These are phyloP conservation scores for Telmatherina bonti DNA, from an alignment of 2,797 vertebrate genomes.

Conservation along the genomic window DNA sequence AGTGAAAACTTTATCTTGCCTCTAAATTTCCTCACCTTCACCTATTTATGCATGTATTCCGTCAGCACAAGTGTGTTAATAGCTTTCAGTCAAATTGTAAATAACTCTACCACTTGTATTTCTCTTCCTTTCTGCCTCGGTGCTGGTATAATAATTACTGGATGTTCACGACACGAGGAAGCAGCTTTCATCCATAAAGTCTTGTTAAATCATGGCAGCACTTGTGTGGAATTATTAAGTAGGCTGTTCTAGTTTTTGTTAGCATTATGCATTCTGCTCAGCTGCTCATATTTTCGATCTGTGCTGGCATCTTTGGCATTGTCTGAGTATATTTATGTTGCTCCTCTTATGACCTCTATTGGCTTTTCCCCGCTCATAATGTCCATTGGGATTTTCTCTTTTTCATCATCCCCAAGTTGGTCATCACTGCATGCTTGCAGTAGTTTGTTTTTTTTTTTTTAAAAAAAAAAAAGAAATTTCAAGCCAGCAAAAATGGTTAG, in stretches of 20 bases:
- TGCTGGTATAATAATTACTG: constrained; percentile 44
- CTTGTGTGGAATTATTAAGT: constrained; percentile 49
- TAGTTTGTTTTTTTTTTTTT: too few species aligned
- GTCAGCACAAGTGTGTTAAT: constrained; percentile 37
- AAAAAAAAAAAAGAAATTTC: not conserved
- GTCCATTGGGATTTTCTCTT: constrained; percentile 26
- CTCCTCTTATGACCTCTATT: constrained; percentile 30
- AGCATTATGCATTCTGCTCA: constrained; percentile 43
- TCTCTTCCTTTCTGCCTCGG: constrained; percentile 1
- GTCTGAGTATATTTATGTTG: constrained; percentile 15
- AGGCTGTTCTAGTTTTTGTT: constrained; percentile 28
- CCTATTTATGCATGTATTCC: constrained; percentile 7
- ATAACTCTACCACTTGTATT: constrained; percentile 21
- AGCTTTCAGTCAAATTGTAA: constrained; percentile 45
- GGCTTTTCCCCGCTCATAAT: constrained; percentile 24
- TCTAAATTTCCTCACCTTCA: constrained; percentile 4
- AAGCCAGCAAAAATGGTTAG: not conserved
- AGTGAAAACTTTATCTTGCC: not conserved
- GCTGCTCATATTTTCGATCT: constrained; percentile 12
- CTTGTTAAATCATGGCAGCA: constrained; percentile 64
- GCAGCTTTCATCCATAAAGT: constrained; percentile 44
- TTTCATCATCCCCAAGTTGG: constrained; percentile 13
- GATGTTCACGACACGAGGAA: constrained; percentile 26
- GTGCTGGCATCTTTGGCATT: not conserved
- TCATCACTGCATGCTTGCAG: not conserved